A percentile compares a stretch with the other conserved stretches of the same genome.
Evolutionary conservation across 2,113 vertebrate species (phyloP).

Genomic region (Ochotona princeps): DNA sequence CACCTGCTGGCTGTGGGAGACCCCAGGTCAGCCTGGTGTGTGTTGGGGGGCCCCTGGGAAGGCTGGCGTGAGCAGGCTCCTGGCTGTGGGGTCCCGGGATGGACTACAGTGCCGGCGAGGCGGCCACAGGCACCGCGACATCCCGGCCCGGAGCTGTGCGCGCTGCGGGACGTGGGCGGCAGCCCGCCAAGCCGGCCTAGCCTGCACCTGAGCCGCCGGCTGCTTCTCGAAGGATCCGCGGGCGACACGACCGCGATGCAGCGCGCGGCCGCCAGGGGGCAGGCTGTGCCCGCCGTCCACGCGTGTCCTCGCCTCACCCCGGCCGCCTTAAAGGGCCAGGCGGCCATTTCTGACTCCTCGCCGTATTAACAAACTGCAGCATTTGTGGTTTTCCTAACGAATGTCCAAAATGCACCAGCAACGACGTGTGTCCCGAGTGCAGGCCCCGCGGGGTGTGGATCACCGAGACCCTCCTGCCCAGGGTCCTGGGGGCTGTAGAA

Average conservation of each 20-base stretch:
- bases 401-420: constrained; percentile 74
- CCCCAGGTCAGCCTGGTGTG: too few species aligned
- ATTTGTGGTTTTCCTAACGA: constrained; percentile 76
- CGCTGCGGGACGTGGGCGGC: background rate
- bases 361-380: constrained; percentile 77
- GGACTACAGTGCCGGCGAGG: too few species aligned
- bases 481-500: too few species aligned
- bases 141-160: background rate
- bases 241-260: background rate
- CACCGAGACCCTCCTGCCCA: background rate
- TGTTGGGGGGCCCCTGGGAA: too few species aligned
- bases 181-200: background rate
- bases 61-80: too few species aligned
- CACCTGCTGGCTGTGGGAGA: too few species aligned
- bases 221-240: constrained; percentile 37
- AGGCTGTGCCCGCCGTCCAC: constrained; percentile 45
- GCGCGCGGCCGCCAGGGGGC: constrained; percentile 70
- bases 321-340: constrained; percentile 52
- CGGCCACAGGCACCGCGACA: background rate
- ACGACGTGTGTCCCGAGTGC: constrained; percentile 17
- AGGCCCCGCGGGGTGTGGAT: background rate
- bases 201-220: background rate
- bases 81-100: too few species aligned
- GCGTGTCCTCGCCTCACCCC: constrained; percentile 73
- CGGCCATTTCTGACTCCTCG: constrained; percentile 57